A percentile compares a stretch with the other conserved stretches of the same genome.
Conservation (phyloP, 2,113 vertebrate genomes). For the Oncorhynchus mykiss region DNA sequence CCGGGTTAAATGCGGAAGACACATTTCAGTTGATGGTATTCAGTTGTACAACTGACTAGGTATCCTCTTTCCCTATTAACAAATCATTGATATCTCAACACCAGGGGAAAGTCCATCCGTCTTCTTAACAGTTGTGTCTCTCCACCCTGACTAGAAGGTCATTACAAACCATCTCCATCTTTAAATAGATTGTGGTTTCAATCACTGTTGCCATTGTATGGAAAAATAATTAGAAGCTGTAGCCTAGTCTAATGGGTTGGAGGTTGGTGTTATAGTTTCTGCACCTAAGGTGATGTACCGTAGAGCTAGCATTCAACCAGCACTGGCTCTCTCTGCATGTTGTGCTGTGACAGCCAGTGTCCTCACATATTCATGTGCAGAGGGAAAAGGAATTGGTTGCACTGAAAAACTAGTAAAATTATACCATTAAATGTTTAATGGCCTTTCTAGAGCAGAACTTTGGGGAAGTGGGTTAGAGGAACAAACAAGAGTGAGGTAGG, state of each 20-base stretch:
- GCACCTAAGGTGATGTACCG: conserved; percentile 51
- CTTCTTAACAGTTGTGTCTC: neutral
- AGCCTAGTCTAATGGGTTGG: conserved; percentile 45
- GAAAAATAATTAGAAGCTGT: conserved; percentile 5
- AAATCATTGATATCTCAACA: too few relatives aligned
- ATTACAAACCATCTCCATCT: neutral
- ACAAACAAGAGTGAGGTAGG: conserved; percentile 17
- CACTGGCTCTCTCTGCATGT: conserved; percentile 30
- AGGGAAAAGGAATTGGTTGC: conserved; percentile 52
- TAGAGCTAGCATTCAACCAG: conserved; percentile 20
- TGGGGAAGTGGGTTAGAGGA: neutral
- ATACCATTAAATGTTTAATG: conserved; percentile 64
- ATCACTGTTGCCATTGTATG: conserved; percentile 7
- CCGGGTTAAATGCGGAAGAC: too few relatives aligned
- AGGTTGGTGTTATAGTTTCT: conserved; percentile 53
- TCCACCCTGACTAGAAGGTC: neutral
- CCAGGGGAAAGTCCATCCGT: neutral
- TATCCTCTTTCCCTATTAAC: too few relatives aligned
- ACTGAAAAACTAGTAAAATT: conserved; percentile 56
- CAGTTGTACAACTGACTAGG: too few relatives aligned
- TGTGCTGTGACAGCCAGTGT: conserved; percentile 24
- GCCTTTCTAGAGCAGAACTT: conserved; percentile 48
- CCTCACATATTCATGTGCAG: conserved; percentile 58
- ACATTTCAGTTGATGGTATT: too few relatives aligned
- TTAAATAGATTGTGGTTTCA: neutral